Conservation (phyloP, 2,113 vertebrate species). For the Hirundichthys speculiger region DNA sequence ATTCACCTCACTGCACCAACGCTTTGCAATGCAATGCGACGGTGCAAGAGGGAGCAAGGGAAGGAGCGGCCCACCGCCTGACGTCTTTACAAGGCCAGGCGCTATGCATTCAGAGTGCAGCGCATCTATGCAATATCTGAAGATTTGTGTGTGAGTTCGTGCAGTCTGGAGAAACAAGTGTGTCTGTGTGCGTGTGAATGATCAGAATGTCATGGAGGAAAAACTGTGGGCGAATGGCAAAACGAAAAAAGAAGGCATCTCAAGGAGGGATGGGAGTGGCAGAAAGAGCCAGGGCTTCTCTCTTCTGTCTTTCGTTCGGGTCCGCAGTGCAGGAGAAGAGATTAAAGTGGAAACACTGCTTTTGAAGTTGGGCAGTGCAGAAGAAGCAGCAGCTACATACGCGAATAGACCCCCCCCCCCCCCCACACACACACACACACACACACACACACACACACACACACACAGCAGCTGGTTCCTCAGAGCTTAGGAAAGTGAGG, state of each 20-base stretch:
- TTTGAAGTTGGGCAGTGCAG: slow-evolving; percentile 75
- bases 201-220: slow-evolving; percentile 2
- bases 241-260: slow-evolving; percentile 29
- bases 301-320: slow-evolving; percentile 60
- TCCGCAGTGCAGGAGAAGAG: slow-evolving; percentile 72
- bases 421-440: slow-evolving; percentile 21
- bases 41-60: slow-evolving; percentile 27
- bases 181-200: slow-evolving; percentile 9
- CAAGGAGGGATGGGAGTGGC: slow-evolving; percentile 53
- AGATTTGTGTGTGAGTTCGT: not conserved
- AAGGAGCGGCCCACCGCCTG: slow-evolving; percentile 42
- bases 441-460: slow-evolving; percentile 7
- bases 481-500: slow-evolving; percentile 48
- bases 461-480: slow-evolving; percentile 23
- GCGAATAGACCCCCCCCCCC: not conserved
- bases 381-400: slow-evolving; percentile 40
- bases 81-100: slow-evolving; percentile 51
- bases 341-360: slow-evolving; percentile 72
- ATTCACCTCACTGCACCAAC: slow-evolving; percentile 66
- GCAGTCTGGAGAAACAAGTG: not conserved
- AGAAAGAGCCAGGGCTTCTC: slow-evolving; percentile 33
- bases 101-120: slow-evolving; percentile 17
- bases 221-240: slow-evolving; percentile 11
- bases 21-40: slow-evolving; percentile 54
- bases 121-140: slow-evolving; percentile 20